A percentile compares a stretch with the other conserved stretches of the same genome.
Evolutionary conservation across 1,140 invertebrate genomes (phyloP).

Genomic region (Metopolophium dirhodum): DNA sequence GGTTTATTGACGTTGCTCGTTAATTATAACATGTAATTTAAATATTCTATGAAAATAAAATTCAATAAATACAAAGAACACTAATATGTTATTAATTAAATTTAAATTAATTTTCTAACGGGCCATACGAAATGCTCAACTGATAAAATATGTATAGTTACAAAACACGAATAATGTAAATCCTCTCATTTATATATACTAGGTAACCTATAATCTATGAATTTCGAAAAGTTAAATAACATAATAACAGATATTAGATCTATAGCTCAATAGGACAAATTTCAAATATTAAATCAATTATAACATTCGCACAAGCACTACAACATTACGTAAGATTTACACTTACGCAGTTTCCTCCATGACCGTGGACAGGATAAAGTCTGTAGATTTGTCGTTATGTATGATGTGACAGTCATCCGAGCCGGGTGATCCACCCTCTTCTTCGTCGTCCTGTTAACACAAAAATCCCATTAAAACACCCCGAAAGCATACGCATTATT

Average conservation of each 20-base stretch:
- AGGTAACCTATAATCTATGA: neutral
- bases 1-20: neutral
- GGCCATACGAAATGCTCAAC: neutral
- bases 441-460: conserved; percentile 74
- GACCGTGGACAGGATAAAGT: conserved; percentile 85
- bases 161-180: neutral
- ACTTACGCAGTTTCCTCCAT: conserved; percentile 79
- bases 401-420: conserved; percentile 77
- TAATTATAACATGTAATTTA: neutral
- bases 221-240: neutral
- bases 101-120: neutral
- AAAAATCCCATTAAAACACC: conserved; percentile 48
- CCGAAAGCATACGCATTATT: neutral
- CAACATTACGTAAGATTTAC: neutral
- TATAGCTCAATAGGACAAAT: neutral
- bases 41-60: neutral
- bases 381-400: conserved; percentile 86
- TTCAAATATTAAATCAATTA: neutral
- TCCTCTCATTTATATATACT: neutral
- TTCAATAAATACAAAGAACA: neutral
- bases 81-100: neutral
- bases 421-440: conserved; percentile 69
- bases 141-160: neutral
- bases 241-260: neutral
- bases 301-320: neutral